A percentile compares a stretch with the other conserved stretches of the same genome.
These are phyloP conservation scores for Pogonognathellus flavescens DNA, from an alignment of 1,140 invertebrate species.

Conservation along the genomic window DNA sequence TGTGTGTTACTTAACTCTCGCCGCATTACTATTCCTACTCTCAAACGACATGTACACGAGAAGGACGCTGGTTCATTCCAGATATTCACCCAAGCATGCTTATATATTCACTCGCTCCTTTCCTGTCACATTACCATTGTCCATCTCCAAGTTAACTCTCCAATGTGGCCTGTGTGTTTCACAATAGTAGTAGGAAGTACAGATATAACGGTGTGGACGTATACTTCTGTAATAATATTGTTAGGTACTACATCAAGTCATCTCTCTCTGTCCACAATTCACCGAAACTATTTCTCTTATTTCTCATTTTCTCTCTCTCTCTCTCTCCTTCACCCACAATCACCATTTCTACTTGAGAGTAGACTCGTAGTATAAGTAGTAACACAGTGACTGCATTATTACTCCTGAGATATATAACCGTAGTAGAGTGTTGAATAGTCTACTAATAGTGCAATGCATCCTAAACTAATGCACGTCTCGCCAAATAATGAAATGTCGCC, in stretches of 20 bases:
- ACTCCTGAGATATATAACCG: no score
- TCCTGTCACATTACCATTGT: conserved; percentile 45
- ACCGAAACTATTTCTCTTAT: conserved; percentile 51
- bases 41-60: no score
- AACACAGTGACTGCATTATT: no score
- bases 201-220: background rate
- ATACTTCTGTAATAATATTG: background rate
- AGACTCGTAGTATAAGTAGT: no score
- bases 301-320: conserved; percentile 49
- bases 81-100: conserved; percentile 31
- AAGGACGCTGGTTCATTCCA: conserved; percentile 7
- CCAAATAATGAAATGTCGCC: conserved; percentile 46
- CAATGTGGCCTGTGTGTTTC: background rate
- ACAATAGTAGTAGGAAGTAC: background rate
- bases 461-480: conserved; percentile 22
- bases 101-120: conserved; percentile 45
- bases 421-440: background rate
- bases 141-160: conserved; percentile 17
- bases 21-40: no score
- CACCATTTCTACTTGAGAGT: conserved; percentile 4
- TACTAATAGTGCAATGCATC: conserved; percentile 3
- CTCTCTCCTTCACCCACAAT: background rate
- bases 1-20: no score
- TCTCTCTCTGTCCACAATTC: conserved; percentile 51
- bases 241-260: conserved; percentile 20